Percentiles rank a stretch among this genome's conserved stretches.
Evolutionary conservation across 2,113 vertebrate genomes (phyloP).

Genomic region (Collichthys lucidus): DNA sequence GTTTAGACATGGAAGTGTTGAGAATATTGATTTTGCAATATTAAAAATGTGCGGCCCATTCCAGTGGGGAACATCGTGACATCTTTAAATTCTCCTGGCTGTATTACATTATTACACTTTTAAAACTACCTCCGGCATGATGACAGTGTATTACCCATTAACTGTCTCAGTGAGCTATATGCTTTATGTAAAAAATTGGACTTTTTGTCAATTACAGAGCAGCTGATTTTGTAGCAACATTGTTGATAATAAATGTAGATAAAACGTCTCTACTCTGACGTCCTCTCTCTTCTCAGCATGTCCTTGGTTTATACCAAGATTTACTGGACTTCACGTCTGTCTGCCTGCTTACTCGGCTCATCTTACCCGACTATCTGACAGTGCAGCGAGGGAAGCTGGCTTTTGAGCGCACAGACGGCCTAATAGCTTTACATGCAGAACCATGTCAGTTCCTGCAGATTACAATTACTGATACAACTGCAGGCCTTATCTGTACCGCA

Average conservation of each 20-base stretch:
- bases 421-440: conserved; percentile 79
- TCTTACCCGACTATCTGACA: conserved; percentile 34
- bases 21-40: conserved; percentile 21
- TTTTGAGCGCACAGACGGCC: conserved; percentile 40
- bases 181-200: neutral
- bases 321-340: neutral
- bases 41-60: neutral
- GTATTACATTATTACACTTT: neutral
- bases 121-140: neutral
- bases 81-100: neutral
- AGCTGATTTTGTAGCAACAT: neutral
- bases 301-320: neutral
- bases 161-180: conserved; percentile 1
- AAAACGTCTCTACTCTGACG: neutral
- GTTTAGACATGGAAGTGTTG: conserved; percentile 1
- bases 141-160: neutral
- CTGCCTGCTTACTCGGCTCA: conserved; percentile 17
- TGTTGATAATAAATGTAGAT: neutral
- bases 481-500: conserved; percentile 71
- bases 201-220: neutral
- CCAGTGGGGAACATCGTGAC: neutral
- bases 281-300: neutral
- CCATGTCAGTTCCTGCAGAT: conserved; percentile 76
- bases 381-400: conserved; percentile 33
- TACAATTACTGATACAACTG: conserved; percentile 79